Base-by-base conservation (phyloP, 2,797 vertebrate species). In the Lithobates sylvaticus region DNA sequence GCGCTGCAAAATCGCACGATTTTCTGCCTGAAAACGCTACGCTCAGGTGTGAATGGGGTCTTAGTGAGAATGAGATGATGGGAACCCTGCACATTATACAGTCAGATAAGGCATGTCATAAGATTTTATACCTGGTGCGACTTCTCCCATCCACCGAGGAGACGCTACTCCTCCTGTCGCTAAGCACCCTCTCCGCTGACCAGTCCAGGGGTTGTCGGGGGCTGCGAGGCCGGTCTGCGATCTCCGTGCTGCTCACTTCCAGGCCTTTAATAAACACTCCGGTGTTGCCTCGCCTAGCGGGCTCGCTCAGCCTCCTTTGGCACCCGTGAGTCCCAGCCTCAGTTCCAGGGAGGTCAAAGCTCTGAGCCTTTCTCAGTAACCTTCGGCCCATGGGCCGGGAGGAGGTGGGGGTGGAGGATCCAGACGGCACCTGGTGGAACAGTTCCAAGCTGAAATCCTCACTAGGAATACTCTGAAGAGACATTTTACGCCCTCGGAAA, bases 341-440 rank as follows among this genome's bases (percentile, higher is more conserved):
- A 0, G 94, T 91, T 27, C 95, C 84, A 1, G 95, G 93, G 0
- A 92, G 91, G 89, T 98, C 97, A 12, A 97, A 96, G 89, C 97
- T 98, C 39, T 96, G 96, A 1, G 96, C 96, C 88, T 99, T 98
- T 23, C 95, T 93, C 32, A 97, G 92, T n/a, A 93, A 88, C 84
- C 93, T 95, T 72, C 93, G 91, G 23, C 93, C 88, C 26, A 90
- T 72, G 0, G 83, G 91, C 39, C 89, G 87, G 44, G 80, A 78
- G 7, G 75, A 32, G 34, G 88, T 50, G 0, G 90, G 84, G 3
- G 89, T 78, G 9, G 90, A 83, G 0, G 84, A 83, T 3, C 79
- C 86, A 23, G 89, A 85, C 0, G 89, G 81, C 4, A 85, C 86
- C 16, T 78, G 72, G 76, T 89, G 91, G 16, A 88, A 36, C 16